Evolutionary conservation across 2,888 invertebrate genomes (phyloP).

Genomic region (Vannuccia rotundouncinata): DNA sequence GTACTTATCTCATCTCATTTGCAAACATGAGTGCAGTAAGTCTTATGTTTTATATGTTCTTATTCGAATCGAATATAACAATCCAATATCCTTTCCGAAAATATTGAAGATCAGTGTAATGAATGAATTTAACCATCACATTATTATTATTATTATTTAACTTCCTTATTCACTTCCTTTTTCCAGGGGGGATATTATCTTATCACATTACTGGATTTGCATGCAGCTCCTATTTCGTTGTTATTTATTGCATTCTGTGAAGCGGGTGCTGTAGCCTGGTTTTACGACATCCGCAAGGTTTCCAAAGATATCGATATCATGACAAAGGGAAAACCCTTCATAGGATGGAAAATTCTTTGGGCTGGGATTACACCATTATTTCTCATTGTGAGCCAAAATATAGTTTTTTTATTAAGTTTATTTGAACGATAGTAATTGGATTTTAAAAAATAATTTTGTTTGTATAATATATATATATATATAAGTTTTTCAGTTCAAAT

Average conservation of each 20-base stretch:
- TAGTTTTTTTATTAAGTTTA: too few relatives aligned
- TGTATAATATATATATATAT: too few relatives aligned
- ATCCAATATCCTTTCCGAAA: neutral
- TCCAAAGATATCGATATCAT: conserved; percentile 50
- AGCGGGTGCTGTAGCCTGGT: conserved; percentile 59
- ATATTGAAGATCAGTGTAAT: neutral
- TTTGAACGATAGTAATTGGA: conserved; percentile 25
- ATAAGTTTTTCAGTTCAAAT: too few relatives aligned
- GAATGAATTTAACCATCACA: too few relatives aligned
- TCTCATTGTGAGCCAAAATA: conserved; percentile 49
- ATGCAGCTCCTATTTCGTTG: conserved; percentile 58
- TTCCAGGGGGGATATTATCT: conserved; percentile 58
- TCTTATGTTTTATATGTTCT: neutral
- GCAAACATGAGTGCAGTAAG: neutral
- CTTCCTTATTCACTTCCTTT: too few relatives aligned
- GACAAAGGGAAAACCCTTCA: conserved; percentile 48
- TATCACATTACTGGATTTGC: conserved; percentile 57
- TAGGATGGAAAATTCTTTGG: conserved; percentile 53
- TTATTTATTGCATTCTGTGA: conserved; percentile 59
- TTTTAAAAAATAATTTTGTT: neutral
- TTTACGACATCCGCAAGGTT: conserved; percentile 55
- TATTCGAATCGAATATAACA: neutral
- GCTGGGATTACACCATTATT: conserved; percentile 49
- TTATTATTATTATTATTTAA: too few relatives aligned
- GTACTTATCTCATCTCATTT: neutral